Evolutionary conservation across 2,113 vertebrate genomes (phyloP).

Genomic region (Archocentrus centrarchus): DNA sequence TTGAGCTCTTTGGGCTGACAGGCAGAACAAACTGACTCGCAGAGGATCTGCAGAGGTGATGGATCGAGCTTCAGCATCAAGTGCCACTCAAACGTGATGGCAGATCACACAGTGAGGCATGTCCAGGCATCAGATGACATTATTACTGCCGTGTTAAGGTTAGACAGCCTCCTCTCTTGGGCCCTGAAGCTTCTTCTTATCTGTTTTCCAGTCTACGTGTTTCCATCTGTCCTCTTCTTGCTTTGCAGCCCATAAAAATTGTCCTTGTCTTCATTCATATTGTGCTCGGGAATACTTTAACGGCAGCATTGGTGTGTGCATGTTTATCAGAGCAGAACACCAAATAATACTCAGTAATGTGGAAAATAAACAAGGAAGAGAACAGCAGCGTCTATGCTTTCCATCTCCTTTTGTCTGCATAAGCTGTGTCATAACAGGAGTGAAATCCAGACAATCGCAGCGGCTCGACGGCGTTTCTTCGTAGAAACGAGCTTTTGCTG

Average conservation of each 20-base stretch:
- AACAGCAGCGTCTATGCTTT: neutral
- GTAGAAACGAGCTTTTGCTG: neutral
- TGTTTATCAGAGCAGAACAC: slow-evolving; percentile 36
- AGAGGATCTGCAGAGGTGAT: neutral
- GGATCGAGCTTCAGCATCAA: neutral
- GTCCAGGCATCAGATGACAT: slow-evolving; percentile 15
- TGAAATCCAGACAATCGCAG: neutral
- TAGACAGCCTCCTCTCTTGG: neutral
- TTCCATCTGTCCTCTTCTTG: neutral
- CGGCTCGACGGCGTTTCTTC: neutral
- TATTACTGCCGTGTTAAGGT: slow-evolving; percentile 19
- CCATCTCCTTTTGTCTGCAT: neutral
- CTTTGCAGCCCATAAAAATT: neutral
- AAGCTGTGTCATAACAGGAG: neutral
- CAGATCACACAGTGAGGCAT: neutral
- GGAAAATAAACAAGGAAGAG: neutral
- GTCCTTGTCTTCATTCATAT: slow-evolving; percentile 26
- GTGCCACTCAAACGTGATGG: neutral
- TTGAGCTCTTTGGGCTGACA: neutral
- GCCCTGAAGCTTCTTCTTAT: neutral
- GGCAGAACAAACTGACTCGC: neutral
- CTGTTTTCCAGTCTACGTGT: neutral
- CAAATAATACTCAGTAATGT: slow-evolving; percentile 35
- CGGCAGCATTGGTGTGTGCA: neutral
- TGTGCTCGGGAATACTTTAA: slow-evolving; percentile 20